Percentiles rank a stretch among this genome's conserved stretches.
phyloP scores from a whole-genome alignment of 53 echinoderm and acorn worm genomes.

The Paracentrotus lividus region DNA sequence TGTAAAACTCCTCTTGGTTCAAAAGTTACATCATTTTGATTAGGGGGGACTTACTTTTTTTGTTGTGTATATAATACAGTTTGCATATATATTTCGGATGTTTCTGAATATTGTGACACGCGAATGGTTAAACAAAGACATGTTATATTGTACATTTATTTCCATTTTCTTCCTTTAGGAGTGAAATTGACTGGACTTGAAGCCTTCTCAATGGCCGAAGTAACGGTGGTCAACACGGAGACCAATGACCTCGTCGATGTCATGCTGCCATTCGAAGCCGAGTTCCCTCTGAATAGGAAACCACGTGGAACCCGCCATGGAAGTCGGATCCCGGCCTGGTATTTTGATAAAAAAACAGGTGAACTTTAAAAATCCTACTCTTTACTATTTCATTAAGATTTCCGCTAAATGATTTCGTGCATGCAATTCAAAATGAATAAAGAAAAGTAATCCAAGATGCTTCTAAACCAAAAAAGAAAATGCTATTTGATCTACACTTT shows the following conservation, averaged over 20 bases:
- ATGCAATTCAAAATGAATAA: background rate
- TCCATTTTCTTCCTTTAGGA: conserved; percentile 1
- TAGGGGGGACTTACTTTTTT: no score
- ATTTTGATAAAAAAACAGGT: conserved; percentile 78
- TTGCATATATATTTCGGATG: no score
- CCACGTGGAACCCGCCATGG: conserved; percentile 72
- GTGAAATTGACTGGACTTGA: conserved; percentile 76
- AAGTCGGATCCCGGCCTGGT: conserved; percentile 77
- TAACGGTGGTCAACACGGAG: conserved; percentile 69
- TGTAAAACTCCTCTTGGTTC: no score
- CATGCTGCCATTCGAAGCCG: conserved; percentile 77
- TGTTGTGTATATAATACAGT: no score
- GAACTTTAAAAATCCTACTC: background rate
- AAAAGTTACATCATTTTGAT: no score
- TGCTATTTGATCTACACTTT: no score
- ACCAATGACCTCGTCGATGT: conserved; percentile 62
- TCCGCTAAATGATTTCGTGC: background rate
- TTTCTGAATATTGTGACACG: no score
- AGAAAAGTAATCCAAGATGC: background rate
- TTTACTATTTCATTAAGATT: background rate
- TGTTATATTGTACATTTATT: no score
- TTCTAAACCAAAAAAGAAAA: background rate
- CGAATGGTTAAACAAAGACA: no score
- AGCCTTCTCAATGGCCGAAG: conserved; percentile 79
- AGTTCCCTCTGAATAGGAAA: conserved; percentile 76